Conservation (phyloP, 2,797 vertebrate genomes). For the Paedocypris micromegethes region DNA sequence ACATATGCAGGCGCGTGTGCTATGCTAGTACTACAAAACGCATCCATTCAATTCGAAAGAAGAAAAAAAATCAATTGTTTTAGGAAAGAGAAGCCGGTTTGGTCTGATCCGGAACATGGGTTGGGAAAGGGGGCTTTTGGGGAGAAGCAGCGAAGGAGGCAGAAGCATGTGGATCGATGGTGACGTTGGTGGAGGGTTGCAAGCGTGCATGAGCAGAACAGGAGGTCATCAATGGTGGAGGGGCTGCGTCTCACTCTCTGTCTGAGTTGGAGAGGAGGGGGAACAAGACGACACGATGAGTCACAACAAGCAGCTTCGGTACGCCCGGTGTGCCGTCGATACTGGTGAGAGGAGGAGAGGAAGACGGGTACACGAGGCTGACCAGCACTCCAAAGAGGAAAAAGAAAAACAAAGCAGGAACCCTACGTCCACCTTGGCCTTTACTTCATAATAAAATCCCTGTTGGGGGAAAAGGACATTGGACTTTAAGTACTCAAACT, state of each 20-base stretch:
- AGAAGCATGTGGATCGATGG: slow-evolving; percentile 67
- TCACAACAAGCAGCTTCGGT: slow-evolving; percentile 78
- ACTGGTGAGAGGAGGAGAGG: slow-evolving; percentile 39
- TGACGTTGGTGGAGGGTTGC: slow-evolving; percentile 69
- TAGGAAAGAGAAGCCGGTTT: not conserved
- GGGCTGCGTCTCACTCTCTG: slow-evolving; percentile 67
- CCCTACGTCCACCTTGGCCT: slow-evolving; percentile 59
- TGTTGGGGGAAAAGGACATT: not conserved
- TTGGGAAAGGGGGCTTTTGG: slow-evolving; percentile 18
- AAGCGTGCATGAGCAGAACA: slow-evolving; percentile 71
- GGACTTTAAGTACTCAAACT: not conserved
- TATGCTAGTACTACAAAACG: slow-evolving; percentile 6
- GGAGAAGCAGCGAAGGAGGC: slow-evolving; percentile 6
- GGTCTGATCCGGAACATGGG: slow-evolving; percentile 12
- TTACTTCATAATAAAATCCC: slow-evolving; percentile 12
- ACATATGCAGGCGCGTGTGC: slow-evolving; percentile 16
- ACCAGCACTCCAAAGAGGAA: slow-evolving; percentile 51
- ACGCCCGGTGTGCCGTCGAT: slow-evolving; percentile 75
- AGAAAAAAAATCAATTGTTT: slow-evolving; percentile 1
- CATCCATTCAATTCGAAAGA: not conserved
- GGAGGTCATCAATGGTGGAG: slow-evolving; percentile 73
- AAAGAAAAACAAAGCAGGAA: slow-evolving; percentile 56
- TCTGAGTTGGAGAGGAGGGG: slow-evolving; percentile 74
- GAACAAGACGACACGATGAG: slow-evolving; percentile 76
- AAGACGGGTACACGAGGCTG: slow-evolving; percentile 14